Base-by-base conservation (phyloP, 2,797 vertebrate genomes). In the Orientallactaga sibirica region DNA sequence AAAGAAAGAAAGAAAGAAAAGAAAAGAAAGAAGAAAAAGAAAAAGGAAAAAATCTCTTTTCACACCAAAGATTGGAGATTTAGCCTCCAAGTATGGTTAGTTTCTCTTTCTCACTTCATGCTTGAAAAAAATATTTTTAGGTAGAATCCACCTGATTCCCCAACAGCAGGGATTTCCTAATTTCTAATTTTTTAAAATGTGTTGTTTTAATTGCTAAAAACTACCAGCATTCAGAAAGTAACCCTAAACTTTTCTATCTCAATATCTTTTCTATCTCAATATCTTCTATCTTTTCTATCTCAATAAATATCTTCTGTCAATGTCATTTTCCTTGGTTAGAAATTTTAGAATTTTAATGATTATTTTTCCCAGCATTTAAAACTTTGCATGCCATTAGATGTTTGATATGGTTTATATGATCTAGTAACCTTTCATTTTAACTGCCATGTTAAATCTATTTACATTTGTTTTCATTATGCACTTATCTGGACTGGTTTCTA, bases 371-470 rank as follows among this genome's bases (percentile, higher is more conserved):
- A 62, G 15, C 71, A n/a, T 64, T 86, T 81, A 33, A 37, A 86
- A 58, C 24, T 82, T 90, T 74, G n/a, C 2, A n/a, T 52, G 7
- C 37, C 27, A 78, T 68, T 92, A 19, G 37, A 19, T n/a, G 48
- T 58, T 90, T 48, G 27, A 48, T 25, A 61, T 90, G 7, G 37
- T 78, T 74, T 29, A 84, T 77, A 48, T n/a, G 74, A 52, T 64
- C 14, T 68, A 55, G 24, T 18, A 70, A 55, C 52, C 37, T 86
- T 19, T 70, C 48, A n/a, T 93, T 76, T 86, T 70, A 76, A 82
- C 29, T 74, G 29, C 14, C 12, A 22, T 5, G 68, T 61, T 78
- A 87, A 55, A 82, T 93, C 75, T 71, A 82, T 37, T 95, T 86
- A 25, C 3, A 58, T 83, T 90, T n/a, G 43, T 68, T 87, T n/a